A percentile compares a stretch with the other conserved stretches of the same genome.
phyloP scores from a whole-genome alignment of 30 jellyfish, hydroid and myxozoan genomes.

The Sanderia malayensis region DNA sequence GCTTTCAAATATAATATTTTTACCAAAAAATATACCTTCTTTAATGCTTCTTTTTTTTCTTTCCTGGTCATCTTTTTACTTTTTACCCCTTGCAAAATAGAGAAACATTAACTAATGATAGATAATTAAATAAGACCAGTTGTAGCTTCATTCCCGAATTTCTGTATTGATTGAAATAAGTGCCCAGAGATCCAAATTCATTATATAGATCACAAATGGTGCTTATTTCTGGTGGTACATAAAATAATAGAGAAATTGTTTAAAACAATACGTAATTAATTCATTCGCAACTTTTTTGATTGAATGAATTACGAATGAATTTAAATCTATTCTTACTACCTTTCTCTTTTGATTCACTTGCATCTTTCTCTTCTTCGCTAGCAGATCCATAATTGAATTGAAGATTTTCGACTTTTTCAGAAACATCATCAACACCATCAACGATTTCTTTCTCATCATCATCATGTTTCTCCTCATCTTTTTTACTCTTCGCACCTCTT shows the following conservation, averaged over 20 bases:
- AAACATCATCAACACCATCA: slow-evolving; percentile 16
- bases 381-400: slow-evolving; percentile 44
- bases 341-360: slow-evolving; percentile 16
- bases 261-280: no score
- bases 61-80: slow-evolving; percentile 71
- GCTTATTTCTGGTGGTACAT: neutral
- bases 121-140: neutral
- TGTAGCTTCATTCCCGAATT: no score
- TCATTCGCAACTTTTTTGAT: no score
- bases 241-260: neutral
- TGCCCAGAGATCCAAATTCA: neutral
- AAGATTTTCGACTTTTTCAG: neutral
- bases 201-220: no score
- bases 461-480: neutral
- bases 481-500: neutral
- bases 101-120: neutral
- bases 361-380: slow-evolving; percentile 46
- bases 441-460: neutral
- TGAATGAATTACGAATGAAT: no score
- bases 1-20: no score
- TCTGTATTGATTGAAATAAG: neutral
- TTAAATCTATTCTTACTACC: slow-evolving; percentile 18
- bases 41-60: slow-evolving; percentile 79
- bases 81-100: slow-evolving; percentile 7
- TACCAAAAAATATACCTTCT: no score